phyloP scores from a whole-genome alignment of 2,888 invertebrate genomes.

The Drosophila algonquin region DNA sequence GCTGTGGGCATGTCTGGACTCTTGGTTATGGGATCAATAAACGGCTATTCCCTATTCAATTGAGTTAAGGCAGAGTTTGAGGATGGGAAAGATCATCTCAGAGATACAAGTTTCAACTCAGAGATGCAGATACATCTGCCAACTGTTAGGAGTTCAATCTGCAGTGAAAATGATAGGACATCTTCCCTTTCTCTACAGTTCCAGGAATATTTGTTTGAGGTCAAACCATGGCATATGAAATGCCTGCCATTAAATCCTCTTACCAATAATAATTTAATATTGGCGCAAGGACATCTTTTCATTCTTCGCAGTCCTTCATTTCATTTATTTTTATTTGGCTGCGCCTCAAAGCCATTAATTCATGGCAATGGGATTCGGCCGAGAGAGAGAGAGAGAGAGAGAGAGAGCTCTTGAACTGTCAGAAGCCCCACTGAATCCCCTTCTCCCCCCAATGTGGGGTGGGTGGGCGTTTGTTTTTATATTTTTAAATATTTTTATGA shows the following conservation, averaged over 20 bases:
- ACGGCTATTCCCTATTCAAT: not conserved
- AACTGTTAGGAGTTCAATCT: not conserved
- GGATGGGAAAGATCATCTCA: not conserved
- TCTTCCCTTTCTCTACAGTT: not conserved
- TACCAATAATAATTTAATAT: not conserved
- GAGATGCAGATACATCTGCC: not conserved
- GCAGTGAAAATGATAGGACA: not conserved
- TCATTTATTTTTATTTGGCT: not conserved
- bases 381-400: not conserved
- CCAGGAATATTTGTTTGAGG: not conserved
- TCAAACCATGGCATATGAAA: not conserved
- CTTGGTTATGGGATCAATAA: not conserved
- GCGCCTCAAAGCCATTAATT: not conserved
- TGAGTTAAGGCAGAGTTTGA: not conserved
- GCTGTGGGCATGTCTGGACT: not conserved
- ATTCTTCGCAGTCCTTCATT: not conserved
- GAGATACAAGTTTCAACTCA: not conserved
- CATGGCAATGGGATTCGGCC: not conserved
- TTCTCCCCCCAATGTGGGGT: not conserved
- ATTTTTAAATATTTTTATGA: slow-evolving; percentile 55
- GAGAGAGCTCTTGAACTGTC: not conserved
- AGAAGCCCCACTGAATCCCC: not conserved
- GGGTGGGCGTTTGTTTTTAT: slow-evolving; percentile 8
- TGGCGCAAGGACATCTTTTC: not conserved
- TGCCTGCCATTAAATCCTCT: not conserved